Evolutionary conservation across 2,797 vertebrate species (phyloP), one percentile per base, ranked within the genome.

Genomic region (Lithobates sylvaticus): DNA sequence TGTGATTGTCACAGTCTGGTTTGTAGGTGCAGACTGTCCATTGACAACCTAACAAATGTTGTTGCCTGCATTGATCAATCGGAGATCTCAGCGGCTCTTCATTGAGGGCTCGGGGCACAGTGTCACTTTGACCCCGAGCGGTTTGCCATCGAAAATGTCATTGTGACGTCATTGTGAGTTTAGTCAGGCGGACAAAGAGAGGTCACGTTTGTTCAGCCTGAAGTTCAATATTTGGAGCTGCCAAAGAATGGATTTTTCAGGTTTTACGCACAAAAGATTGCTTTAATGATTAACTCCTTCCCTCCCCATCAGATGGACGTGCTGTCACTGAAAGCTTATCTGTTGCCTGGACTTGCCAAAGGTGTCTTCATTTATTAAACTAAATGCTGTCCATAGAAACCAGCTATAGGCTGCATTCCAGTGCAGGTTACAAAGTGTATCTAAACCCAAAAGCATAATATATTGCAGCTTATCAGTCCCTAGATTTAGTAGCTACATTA

Each of bases 271-370:
- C 71, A 70, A 27, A 29, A 27, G 27, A 68, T 36, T 23, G 29
- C 15, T 68, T 67, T 83, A 75, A 83, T 83, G 13, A 68, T 81
- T 81, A 72, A 73, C 79, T 72, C 81, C 64, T 50, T 67, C 61
- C 36, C 54, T 47, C 58, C 61, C 6, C 42, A 47, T 5, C 13
- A 15, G 18, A 61, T 23, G 2, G 21, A 23, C 54, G 10, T 9
- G 65, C 65, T 15, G 7, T 65, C 61, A 26, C n/a, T 65, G 65
- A 13, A 12, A 67, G 54, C 65, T 27, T 67, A 67, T 29, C 65
- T 5, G 13, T 67, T 67, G 65, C 26, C 26, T 67, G 65, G 12
- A 29, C 65, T 27, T 67, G 64, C 10, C 64, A 27, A 67, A 50
- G 13, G 47, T 3, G 39, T 39, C 36, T 39, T 67, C 18, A 23